Conservation (phyloP, 2,888 invertebrate species). For the Dione juno region DNA sequence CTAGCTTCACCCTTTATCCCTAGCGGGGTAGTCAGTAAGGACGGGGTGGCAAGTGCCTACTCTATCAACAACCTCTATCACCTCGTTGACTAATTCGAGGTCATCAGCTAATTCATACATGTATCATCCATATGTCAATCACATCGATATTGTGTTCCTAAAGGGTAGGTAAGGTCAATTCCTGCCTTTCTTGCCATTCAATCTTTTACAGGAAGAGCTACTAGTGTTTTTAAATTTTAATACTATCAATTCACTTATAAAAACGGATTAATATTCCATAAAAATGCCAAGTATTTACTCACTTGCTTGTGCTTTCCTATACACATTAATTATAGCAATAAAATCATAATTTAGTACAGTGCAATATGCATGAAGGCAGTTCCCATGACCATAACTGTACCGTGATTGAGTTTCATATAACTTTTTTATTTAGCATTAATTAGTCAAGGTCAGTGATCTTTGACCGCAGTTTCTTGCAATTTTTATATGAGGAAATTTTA, state of each 20-base stretch:
- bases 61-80: too few species aligned
- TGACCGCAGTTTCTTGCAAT: constrained; percentile 53
- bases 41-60: too few species aligned
- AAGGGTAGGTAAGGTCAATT: too few species aligned
- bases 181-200: too few species aligned
- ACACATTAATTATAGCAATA: constrained; percentile 57
- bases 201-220: too few species aligned
- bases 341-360: constrained; percentile 63
- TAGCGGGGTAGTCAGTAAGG: too few species aligned
- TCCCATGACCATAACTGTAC: constrained; percentile 81
- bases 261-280: background rate
- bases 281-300: constrained; percentile 25
- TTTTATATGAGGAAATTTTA: background rate
- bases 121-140: too few species aligned
- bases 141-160: too few species aligned
- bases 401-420: constrained; percentile 72
- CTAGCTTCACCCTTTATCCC: too few species aligned
- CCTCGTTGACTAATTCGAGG: too few species aligned
- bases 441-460: constrained; percentile 66
- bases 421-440: constrained; percentile 60
- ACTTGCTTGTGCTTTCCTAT: constrained; percentile 14
- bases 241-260: background rate
- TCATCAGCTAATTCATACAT: too few species aligned
- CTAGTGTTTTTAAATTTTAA: background rate
- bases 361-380: constrained; percentile 77